Evolutionary conservation across 2,888 invertebrate genomes (phyloP), one percentile per base, ranked within the genome.

Genomic region (Meteorus cinctellus): DNA sequence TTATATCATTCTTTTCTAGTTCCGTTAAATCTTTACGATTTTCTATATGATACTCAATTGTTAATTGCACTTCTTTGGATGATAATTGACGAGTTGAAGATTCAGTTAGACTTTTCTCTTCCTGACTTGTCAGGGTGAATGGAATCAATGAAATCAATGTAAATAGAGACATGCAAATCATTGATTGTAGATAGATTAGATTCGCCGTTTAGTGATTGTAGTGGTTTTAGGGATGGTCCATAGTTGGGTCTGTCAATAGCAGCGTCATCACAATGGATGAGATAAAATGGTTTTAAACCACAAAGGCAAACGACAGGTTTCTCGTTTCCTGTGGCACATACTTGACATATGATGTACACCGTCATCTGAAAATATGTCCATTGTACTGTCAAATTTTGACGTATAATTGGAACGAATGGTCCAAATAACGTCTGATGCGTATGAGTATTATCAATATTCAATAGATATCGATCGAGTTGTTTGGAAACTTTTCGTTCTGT

Each of bases 151-250:
- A 67, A 51, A 74, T 68, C 34, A 60, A 66, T n/a, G 59, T 72
- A 51, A 34, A 63, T 60, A 14, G 24, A 72, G 76, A 59, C 51
- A 72, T 78, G 51, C 51, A 55, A 72, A 76, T 75, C 70, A 70
- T 65, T 73, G 65, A 71, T 72, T 71, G 75, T 59, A 19, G 41
- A 24, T 48, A 66, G 75, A 67, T 77, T 80, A 72, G 72, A 77
- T 78, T 80, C 81, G 77, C 78, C 77, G 77, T 81, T 84, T 78
- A 76, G 76, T 72, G 80, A 82, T 81, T 80, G 80, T 78, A 69
- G 76, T 76, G 78, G 41, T 41, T 41, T 12, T 12, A 41, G 41
- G 12, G 41, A 41, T 41, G 4, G 41, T 41, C 41, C 41, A 75
- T 71, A 80, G 72, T 73, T 76, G 66, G 77, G 79, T 73, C 67